Percentiles rank a stretch among this genome's conserved stretches.
phyloP scores from a whole-genome alignment of 2,888 invertebrate genomes.

The Gymnocheta viridis region DNA sequence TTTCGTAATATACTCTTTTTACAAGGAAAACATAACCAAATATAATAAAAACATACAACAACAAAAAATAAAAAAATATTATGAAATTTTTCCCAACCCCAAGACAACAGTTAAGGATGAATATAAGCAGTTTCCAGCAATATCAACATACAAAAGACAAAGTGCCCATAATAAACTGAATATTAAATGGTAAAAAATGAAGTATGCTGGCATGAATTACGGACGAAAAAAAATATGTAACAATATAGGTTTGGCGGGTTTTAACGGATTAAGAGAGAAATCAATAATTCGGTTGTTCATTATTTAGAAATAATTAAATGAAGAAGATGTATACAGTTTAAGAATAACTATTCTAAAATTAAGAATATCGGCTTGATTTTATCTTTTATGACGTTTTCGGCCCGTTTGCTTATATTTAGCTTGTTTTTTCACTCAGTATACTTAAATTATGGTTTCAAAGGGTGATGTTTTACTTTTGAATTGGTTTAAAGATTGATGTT shows the following conservation, averaged over 20 bases:
- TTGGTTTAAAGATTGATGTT: no score
- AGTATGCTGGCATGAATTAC: conserved; percentile 36
- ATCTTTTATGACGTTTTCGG: no score
- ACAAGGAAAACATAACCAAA: conserved; percentile 42
- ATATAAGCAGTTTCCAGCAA: conserved; percentile 40
- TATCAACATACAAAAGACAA: neutral
- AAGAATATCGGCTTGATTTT: no score
- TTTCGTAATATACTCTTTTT: conserved; percentile 44
- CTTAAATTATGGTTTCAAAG: no score
- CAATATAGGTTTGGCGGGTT: neutral
- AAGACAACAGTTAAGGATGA: conserved; percentile 44
- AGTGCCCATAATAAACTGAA: conserved; percentile 37
- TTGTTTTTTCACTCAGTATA: no score
- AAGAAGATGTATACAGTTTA: no score
- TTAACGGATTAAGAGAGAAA: neutral
- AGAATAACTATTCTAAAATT: no score
- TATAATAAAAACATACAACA: conserved; percentile 38
- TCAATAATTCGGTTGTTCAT: neutral
- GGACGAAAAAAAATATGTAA: conserved; percentile 18
- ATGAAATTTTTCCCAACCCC: conserved; percentile 45
- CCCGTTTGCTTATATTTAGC: no score
- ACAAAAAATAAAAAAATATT: conserved; percentile 17
- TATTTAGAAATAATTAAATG: no score
- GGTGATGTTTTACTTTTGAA: no score
- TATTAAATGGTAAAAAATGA: conserved; percentile 34